Percentiles rank a stretch among this genome's conserved stretches.
Evolutionary conservation across 2,797 vertebrate species (phyloP).

Genomic region (Oryzias dopingdopingensis): DNA sequence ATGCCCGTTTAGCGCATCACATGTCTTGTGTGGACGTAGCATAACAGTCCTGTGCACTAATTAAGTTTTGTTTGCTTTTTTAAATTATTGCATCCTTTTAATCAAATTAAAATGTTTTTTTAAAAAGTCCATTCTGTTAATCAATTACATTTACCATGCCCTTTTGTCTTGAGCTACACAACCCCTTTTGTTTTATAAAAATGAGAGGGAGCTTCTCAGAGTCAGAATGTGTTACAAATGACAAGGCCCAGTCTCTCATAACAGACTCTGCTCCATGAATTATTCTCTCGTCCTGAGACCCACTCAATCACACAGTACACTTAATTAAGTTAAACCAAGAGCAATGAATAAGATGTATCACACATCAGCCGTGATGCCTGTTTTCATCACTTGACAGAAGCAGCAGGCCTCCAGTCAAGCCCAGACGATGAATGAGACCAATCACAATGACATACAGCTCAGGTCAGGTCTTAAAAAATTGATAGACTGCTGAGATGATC

Average conservation of each 20-base stretch:
- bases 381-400: conserved; percentile 63
- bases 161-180: conserved; percentile 15
- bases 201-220: conserved; percentile 44
- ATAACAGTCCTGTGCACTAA: too few species aligned
- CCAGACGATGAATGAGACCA: conserved; percentile 50
- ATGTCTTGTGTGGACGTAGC: too few species aligned
- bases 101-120: not conserved
- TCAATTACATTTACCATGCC: conserved; percentile 27
- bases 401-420: conserved; percentile 48
- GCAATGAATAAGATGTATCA: conserved; percentile 71
- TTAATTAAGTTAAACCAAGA: conserved; percentile 77
- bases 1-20: too few species aligned
- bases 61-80: too few species aligned
- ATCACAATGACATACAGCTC: conserved; percentile 57
- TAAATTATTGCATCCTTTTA: too few species aligned
- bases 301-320: conserved; percentile 65
- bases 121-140: conserved; percentile 17
- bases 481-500: conserved; percentile 66
- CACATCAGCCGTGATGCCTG: conserved; percentile 55
- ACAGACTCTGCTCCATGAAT: conserved; percentile 60
- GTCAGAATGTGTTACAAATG: conserved; percentile 62
- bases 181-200: conserved; percentile 27
- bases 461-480: conserved; percentile 47
- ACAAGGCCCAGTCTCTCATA: conserved; percentile 62
- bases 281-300: conserved; percentile 64